phyloP scores from a whole-genome alignment of 2,888 invertebrate genomes.

The Deilephila porcellus region DNA sequence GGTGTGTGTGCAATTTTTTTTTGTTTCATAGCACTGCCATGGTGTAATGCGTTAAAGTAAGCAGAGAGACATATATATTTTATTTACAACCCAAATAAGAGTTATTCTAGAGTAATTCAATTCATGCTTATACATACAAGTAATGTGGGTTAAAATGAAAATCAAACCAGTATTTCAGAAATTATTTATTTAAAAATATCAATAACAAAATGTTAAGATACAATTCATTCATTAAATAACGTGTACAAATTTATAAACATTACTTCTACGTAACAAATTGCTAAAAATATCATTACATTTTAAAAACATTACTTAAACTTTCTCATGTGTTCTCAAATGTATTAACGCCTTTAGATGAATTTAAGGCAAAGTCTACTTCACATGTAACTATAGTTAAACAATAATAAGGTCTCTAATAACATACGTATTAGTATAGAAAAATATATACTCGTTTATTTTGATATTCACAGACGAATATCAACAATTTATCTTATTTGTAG shows the following conservation, averaged over 20 bases:
- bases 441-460: background rate
- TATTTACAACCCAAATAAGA: too few species aligned
- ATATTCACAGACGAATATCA: background rate
- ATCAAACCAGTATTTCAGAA: background rate
- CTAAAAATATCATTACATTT: background rate
- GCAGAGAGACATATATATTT: too few species aligned
- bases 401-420: too few species aligned
- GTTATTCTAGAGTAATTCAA: too few species aligned
- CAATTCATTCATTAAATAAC: slow-evolving; percentile 6
- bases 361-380: background rate
- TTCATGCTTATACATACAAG: too few species aligned
- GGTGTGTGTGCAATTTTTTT: too few species aligned
- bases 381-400: background rate
- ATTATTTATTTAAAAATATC: slow-evolving; percentile 11
- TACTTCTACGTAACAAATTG: background rate
- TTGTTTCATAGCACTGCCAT: too few species aligned
- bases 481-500: background rate
- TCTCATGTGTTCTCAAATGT: background rate
- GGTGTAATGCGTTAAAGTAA: too few species aligned
- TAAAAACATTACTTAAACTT: slow-evolving; percentile 13
- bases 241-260: slow-evolving; percentile 34
- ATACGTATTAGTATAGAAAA: background rate
- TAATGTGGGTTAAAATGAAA: background rate
- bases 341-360: background rate
- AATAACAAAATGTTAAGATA: slow-evolving; percentile 20